A percentile compares a stretch with the other conserved stretches of the same genome.
Evolutionary conservation across 2,888 invertebrate genomes (phyloP).

Genomic region (Rotaria socialis): DNA sequence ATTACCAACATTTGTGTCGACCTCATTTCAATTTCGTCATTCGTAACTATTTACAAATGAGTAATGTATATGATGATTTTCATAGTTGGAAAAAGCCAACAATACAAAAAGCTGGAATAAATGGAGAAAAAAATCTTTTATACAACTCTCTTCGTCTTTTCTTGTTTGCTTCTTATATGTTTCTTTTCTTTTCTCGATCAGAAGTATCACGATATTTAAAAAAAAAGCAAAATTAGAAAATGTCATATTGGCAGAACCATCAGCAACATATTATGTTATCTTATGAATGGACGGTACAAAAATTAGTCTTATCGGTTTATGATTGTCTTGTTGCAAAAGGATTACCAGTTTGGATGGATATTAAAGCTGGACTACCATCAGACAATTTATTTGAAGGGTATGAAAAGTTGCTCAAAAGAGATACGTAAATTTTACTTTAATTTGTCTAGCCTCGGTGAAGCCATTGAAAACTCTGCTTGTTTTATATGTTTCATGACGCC

Average conservation of each 20-base stretch:
- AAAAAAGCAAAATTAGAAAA: neutral
- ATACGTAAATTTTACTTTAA: neutral
- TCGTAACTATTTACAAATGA: too few species aligned
- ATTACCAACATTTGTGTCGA: too few species aligned
- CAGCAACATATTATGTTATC: neutral
- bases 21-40: too few species aligned
- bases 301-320: neutral
- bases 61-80: too few species aligned
- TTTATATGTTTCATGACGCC: slow-evolving; percentile 8
- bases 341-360: slow-evolving; percentile 23
- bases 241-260: neutral
- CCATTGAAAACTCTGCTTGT: neutral
- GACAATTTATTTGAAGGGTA: neutral
- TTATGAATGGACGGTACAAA: slow-evolving; percentile 2
- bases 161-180: too few species aligned
- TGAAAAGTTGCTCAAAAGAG: neutral
- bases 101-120: too few species aligned
- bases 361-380: neutral
- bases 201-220: too few species aligned
- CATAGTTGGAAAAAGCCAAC: too few species aligned
- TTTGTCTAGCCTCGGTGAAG: neutral
- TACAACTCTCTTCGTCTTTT: too few species aligned
- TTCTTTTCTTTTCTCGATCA: too few species aligned
- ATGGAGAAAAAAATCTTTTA: too few species aligned
- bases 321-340: neutral